Conservation (phyloP, 2,797 vertebrate genomes). For the Phalloptychus januarius region DNA sequence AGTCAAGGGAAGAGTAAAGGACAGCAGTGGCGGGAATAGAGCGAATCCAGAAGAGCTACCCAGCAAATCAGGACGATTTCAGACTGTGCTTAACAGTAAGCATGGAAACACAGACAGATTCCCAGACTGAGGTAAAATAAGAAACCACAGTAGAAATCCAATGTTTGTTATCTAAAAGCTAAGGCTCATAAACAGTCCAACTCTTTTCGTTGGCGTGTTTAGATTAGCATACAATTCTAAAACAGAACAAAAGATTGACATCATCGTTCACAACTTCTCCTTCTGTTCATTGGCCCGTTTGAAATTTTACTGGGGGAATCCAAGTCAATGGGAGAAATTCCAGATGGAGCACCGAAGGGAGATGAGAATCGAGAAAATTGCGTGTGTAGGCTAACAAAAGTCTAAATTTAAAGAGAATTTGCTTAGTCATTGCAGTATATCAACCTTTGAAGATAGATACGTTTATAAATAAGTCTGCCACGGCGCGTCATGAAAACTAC, state of each 20-base stretch:
- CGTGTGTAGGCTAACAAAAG: not conserved
- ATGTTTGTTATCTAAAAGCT: not conserved
- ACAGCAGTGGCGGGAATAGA: not conserved
- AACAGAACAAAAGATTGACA: no score
- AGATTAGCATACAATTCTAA: no score
- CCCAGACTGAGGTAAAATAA: not conserved
- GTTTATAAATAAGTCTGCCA: not conserved
- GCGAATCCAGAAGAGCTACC: slow-evolving; percentile 51
- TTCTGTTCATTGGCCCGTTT: no score
- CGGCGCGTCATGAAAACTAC: not conserved
- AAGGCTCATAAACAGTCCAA: no score
- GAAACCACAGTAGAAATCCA: not conserved
- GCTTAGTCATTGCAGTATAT: not conserved
- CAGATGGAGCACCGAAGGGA: no score
- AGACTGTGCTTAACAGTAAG: slow-evolving; percentile 1
- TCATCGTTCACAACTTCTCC: no score
- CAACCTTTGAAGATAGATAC: not conserved
- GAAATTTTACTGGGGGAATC: no score
- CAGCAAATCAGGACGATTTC: slow-evolving; percentile 50
- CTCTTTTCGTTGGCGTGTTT: no score
- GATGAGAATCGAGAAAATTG: no score
- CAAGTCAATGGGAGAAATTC: no score
- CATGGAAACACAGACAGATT: not conserved
- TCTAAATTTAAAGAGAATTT: not conserved
- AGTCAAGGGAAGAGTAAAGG: slow-evolving; percentile 2